Base-by-base conservation (phyloP, 2,797 vertebrate genomes). In the Spatula clypeata region DNA sequence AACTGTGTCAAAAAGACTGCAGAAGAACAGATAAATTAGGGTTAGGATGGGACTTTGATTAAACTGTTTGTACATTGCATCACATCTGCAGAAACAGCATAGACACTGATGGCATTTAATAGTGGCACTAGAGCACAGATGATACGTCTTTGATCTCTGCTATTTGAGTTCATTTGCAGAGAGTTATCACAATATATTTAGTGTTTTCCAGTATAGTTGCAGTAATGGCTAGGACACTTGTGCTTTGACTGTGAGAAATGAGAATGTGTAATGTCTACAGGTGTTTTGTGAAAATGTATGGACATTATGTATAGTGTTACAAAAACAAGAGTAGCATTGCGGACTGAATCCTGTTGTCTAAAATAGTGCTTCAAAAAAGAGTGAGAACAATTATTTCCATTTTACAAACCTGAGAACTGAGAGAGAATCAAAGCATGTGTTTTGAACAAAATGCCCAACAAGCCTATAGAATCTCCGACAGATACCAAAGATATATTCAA, bases 251-350 rank as follows among this genome's bases (percentile, higher is more conserved):
- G 32, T 61, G 34, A 40, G 29, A 38, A 45, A 72, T 32, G 24
- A 49, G 4, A 19, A 60, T 67, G 11, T 20, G 27, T 19, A 81
- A 53, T 5, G 1, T 36, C 13, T 84, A 47, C 5, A 11, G 23
- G 11, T 16, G 11, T 66, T 87, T 53, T 49, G 13, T 27, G 11
- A 55, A 53, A 71, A 64, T 36, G 5, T 19, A 6, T 11, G 45
- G 9, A 17, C 0, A 1, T 13, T 69, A 19, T 4, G 9, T 26
- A 24, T 7, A 32, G 29, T 32, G 61, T 31, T 32, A 24, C 2
- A 44, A 67, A 73, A 23, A 36, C 40, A 23, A 16, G 23, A 72
- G 2, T 60, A 71, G 67, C 24, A 12, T 5, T 57, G 47, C 17
- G 2, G 31, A 38, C 13, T 38, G 17, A 66, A 77, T 66, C 73